phyloP scores from a whole-genome alignment of 35 echinoderm and acorn worm genomes.

The Apostichopus californicus region DNA sequence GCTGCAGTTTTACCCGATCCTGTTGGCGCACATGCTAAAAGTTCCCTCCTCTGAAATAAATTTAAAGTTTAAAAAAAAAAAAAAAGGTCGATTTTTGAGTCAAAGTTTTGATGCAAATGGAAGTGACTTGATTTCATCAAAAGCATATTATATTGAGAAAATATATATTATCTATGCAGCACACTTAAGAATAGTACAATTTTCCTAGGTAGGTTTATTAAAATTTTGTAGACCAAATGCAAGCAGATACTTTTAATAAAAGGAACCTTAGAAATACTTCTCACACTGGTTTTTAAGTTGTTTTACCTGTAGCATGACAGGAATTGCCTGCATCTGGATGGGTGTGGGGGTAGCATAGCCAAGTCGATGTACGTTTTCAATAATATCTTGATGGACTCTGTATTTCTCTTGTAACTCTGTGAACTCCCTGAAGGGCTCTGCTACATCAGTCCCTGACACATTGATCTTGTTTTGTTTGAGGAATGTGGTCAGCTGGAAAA shows the following conservation, averaged over 20 bases:
- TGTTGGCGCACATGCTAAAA: slow-evolving; percentile 96
- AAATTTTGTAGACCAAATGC: too few species aligned
- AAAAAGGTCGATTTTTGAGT: too few species aligned
- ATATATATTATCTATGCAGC: too few species aligned
- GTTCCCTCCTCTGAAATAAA: slow-evolving; percentile 79
- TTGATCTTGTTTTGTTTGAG: slow-evolving; percentile 75
- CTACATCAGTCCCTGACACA: slow-evolving; percentile 76
- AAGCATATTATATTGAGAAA: too few species aligned
- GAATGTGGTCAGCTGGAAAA: slow-evolving; percentile 52
- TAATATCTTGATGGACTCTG: slow-evolving; percentile 64
- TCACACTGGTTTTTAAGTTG: neutral
- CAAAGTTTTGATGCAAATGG: too few species aligned
- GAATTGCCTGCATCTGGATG: slow-evolving; percentile 97
- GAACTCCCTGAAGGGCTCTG: slow-evolving; percentile 77
- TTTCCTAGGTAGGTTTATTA: too few species aligned
- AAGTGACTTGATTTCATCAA: too few species aligned
- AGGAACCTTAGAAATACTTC: too few species aligned
- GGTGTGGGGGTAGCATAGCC: slow-evolving; percentile 81
- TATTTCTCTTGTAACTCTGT: slow-evolving; percentile 67
- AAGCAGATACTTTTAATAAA: too few species aligned
- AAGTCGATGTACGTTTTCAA: slow-evolving; percentile 71
- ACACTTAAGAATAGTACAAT: too few species aligned
- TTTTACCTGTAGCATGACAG: slow-evolving; percentile 90
- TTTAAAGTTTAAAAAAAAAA: neutral
- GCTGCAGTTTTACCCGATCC: slow-evolving; percentile 97